Percentiles rank a stretch among this genome's conserved stretches.
Evolutionary conservation across 2,888 invertebrate genomes (phyloP).

Genomic region (Liodrosophila aerea): DNA sequence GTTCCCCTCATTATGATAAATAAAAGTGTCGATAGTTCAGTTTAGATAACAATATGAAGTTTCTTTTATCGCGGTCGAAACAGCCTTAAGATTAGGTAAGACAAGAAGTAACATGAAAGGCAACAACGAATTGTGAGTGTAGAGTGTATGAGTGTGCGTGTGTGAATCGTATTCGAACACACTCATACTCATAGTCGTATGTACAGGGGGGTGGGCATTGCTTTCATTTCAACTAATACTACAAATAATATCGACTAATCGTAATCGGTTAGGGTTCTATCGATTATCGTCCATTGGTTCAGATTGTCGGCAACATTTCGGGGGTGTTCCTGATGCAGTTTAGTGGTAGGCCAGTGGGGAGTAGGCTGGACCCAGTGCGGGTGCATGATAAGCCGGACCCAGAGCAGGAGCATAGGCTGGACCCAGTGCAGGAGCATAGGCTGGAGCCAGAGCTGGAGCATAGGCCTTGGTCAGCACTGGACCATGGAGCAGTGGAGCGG

Average conservation of each 20-base stretch:
- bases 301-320: constrained; percentile 54
- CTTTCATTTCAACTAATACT: constrained; percentile 71
- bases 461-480: constrained; percentile 70
- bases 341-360: constrained; percentile 63
- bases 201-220: constrained; percentile 25
- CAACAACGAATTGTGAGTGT: constrained; percentile 53
- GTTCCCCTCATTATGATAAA: background rate
- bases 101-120: constrained; percentile 72
- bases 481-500: constrained; percentile 67
- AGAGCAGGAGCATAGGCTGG: constrained; percentile 5
- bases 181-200: no score
- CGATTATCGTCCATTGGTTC: constrained; percentile 61
- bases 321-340: constrained; percentile 31
- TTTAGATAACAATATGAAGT: constrained; percentile 22
- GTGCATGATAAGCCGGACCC: constrained; percentile 42
- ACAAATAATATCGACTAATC: no score
- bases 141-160: constrained; percentile 23
- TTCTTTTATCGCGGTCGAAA: constrained; percentile 82
- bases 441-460: constrained; percentile 41
- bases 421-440: constrained; percentile 32
- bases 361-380: constrained; percentile 39
- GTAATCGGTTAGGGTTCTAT: no score
- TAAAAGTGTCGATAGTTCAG: background rate
- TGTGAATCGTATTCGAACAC: no score
- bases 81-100: constrained; percentile 81